Evolutionary conservation across 2,888 invertebrate genomes (phyloP).

Genomic region (Mesorhabditis sp.): DNA sequence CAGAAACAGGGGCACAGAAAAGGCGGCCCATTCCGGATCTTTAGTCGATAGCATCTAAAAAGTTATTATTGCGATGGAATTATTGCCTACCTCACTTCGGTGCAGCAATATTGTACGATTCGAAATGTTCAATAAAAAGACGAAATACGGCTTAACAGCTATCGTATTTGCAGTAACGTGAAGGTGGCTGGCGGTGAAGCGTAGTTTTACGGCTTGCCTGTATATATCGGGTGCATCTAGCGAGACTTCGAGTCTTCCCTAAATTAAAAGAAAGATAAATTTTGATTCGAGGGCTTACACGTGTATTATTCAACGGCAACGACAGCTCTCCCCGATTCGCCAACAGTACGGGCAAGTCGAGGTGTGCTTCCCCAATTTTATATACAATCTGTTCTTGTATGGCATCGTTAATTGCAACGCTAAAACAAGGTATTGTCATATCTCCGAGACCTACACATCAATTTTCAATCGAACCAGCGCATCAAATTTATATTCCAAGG

Average conservation of each 20-base stretch:
- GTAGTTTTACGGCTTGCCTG: not conserved
- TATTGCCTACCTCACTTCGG: constrained; percentile 28
- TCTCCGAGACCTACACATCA: not conserved
- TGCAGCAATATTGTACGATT: constrained; percentile 21
- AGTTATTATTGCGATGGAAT: constrained; percentile 10
- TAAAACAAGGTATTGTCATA: not conserved
- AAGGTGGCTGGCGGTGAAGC: not conserved
- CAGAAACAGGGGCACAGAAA: constrained; percentile 39
- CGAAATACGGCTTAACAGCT: not conserved
- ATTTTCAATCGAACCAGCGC: not conserved
- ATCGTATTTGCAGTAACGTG: not conserved
- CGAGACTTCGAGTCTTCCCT: not conserved
- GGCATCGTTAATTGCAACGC: not conserved
- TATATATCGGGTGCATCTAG: not conserved
- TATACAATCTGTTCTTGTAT: not conserved
- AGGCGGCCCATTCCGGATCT: constrained; percentile 38
- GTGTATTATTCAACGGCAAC: not conserved
- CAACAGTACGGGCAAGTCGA: not conserved
- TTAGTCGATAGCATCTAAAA: constrained; percentile 14
- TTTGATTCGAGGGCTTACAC: not conserved
- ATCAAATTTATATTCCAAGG: not conserved
- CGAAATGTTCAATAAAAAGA: not conserved
- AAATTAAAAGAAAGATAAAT: not conserved
- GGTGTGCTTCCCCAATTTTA: not conserved
- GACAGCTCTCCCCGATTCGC: not conserved